Conservation (phyloP, 2,888 invertebrate species). For the Eubasilissa splendida region DNA sequence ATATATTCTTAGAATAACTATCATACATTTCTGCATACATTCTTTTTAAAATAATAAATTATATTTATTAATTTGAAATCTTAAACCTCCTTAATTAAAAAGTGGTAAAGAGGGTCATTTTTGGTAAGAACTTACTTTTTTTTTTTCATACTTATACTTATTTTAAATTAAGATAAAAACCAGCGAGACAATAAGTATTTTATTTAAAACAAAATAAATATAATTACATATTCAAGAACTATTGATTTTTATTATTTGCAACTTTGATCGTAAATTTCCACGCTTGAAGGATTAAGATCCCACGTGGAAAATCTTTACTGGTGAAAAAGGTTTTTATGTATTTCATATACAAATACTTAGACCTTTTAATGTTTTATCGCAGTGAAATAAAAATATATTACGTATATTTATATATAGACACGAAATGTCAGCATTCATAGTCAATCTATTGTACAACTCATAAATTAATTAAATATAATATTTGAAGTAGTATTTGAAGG, state of each 20-base stretch:
- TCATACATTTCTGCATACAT: too few relatives aligned
- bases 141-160: background rate
- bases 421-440: slow-evolving; percentile 14
- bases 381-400: slow-evolving; percentile 3
- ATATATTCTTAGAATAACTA: too few relatives aligned
- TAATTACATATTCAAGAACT: too few relatives aligned
- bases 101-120: slow-evolving; percentile 25
- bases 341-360: background rate
- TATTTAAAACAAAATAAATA: too few relatives aligned
- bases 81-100: slow-evolving; percentile 30
- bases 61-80: slow-evolving; percentile 4
- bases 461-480: slow-evolving; percentile 23
- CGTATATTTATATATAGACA: slow-evolving; percentile 1
- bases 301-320: too few relatives aligned
- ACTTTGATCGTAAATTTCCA: too few relatives aligned
- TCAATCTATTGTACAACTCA: slow-evolving; percentile 17
- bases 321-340: too few relatives aligned
- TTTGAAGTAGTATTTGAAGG: slow-evolving; percentile 33
- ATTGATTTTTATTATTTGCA: too few relatives aligned
- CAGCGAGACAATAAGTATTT: too few relatives aligned
- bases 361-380: background rate
- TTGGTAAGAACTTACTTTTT: background rate
- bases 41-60: background rate
- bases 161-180: too few relatives aligned
- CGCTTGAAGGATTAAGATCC: too few relatives aligned